Conservation (phyloP, 2,113 vertebrate species). For the Malaclemys terrapin region DNA sequence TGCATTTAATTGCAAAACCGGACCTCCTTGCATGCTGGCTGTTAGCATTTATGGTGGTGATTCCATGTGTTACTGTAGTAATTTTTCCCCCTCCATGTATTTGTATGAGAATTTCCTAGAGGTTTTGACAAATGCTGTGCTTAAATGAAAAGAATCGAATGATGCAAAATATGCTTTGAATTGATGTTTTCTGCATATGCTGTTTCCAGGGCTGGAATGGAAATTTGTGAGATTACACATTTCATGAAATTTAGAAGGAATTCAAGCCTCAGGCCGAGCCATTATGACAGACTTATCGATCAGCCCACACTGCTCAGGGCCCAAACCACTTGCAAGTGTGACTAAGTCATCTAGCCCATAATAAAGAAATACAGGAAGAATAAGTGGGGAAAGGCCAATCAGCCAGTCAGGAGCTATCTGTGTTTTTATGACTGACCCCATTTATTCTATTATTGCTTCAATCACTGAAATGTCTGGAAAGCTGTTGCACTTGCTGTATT, state of each 20-base stretch:
- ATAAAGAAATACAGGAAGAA: not conserved
- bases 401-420: not conserved
- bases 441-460: slow-evolving; percentile 11
- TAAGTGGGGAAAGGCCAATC: not conserved
- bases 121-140: not conserved
- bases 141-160: not conserved
- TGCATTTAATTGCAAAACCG: not conserved
- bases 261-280: not conserved
- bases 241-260: not conserved
- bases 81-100: not conserved
- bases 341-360: not conserved
- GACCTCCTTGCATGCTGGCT: not conserved
- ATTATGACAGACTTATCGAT: not conserved
- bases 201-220: not conserved
- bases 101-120: not conserved
- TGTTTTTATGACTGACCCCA: slow-evolving; percentile 19
- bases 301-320: not conserved
- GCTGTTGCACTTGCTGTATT: slow-evolving; percentile 5
- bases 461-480: not conserved
- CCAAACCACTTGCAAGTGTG: not conserved
- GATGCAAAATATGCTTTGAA: not conserved
- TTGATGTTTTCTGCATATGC: not conserved
- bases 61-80: not conserved
- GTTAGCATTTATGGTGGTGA: not conserved
- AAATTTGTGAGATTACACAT: not conserved